Evolutionary conservation across 2,113 vertebrate species (phyloP), one percentile per base, ranked within the genome.

Genomic region (Halichoeres trimaculatus): DNA sequence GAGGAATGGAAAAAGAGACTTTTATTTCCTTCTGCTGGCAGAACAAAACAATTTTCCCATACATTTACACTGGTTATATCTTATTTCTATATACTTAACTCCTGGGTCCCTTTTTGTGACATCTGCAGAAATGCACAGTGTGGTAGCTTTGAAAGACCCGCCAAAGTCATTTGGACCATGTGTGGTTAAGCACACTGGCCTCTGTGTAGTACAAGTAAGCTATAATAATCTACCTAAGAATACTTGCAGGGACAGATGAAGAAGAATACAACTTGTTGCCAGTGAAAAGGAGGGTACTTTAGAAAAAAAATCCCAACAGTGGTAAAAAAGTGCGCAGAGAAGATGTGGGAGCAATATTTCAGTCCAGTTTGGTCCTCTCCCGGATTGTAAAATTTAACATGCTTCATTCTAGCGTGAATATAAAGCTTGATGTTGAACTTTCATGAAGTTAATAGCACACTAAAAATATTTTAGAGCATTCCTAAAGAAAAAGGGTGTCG

Each of bases 141-240:
- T 30, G 41, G 41, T 51, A 13, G 73, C 70, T 87, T 81, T 83
- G 66, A 83, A 68, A 63, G 54, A 67, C 52, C 6, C 73, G 76
- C 81, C 75, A 74, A 69, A 83, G 71, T 73, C 67, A 51, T 61
- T 22, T 51, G 43, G 52, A 62, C 35, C 20, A 47, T 72, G 66
- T 85, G 76, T 58, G 83, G 77, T 76, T 84, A 76, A 43, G 76
- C 30, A 72, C 53, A 45, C 50, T 57, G 30, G 50, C 83, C 74
- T 69, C 55, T 56, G 66, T 84, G 78, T 40, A 81, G 43, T 6
- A 19, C 43, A 78, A 73, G 62, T 53, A 48, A 68, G 66, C 76
- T 80, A 78, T 83, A 84, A 80, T 86, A 84, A 83, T 26, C 72
- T 79, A 36, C 53, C 80, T 78, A 80, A 89, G 78, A 88, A 87